Percentiles rank a stretch among this genome's conserved stretches.
Evolutionary conservation across 2,888 invertebrate species (phyloP).

Genomic region (Napeogenes sylphis): DNA sequence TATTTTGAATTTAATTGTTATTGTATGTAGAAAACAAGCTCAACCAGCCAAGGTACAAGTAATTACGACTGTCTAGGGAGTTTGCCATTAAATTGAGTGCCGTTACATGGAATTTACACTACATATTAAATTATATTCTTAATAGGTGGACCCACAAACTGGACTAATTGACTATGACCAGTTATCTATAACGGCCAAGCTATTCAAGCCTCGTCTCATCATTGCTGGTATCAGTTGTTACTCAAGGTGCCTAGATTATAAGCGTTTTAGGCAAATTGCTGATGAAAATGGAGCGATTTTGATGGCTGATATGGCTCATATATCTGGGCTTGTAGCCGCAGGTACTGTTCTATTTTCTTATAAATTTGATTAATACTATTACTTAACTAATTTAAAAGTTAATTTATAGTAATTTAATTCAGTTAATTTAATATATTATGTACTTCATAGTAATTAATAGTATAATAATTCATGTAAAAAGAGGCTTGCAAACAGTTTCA

Average conservation of each 20-base stretch:
- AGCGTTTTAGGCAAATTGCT: constrained; percentile 89
- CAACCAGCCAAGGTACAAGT: too few relatives aligned
- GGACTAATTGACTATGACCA: constrained; percentile 96
- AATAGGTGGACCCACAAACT: constrained; percentile 82
- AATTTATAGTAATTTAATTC: neutral
- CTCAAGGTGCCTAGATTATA: constrained; percentile 94
- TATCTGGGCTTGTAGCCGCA: constrained; percentile 94
- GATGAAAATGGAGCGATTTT: constrained; percentile 91
- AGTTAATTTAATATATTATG: too few relatives aligned
- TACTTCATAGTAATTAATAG: too few relatives aligned
- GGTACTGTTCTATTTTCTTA: constrained; percentile 55
- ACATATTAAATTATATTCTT: constrained; percentile 10
- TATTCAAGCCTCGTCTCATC: constrained; percentile 95
- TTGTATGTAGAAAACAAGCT: too few relatives aligned
- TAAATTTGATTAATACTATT: neutral
- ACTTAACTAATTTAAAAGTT: neutral
- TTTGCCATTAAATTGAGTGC: too few relatives aligned
- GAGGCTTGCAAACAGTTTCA: too few relatives aligned
- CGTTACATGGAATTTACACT: too few relatives aligned
- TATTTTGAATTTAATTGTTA: too few relatives aligned
- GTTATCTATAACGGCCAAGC: constrained; percentile 86
- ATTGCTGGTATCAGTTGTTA: constrained; percentile 97
- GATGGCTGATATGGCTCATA: constrained; percentile 97
- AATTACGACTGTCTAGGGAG: too few relatives aligned
- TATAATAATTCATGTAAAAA: too few relatives aligned